Evolutionary conservation across 2,113 vertebrate species (phyloP).

Genomic region (Dryoscopus gambensis): DNA sequence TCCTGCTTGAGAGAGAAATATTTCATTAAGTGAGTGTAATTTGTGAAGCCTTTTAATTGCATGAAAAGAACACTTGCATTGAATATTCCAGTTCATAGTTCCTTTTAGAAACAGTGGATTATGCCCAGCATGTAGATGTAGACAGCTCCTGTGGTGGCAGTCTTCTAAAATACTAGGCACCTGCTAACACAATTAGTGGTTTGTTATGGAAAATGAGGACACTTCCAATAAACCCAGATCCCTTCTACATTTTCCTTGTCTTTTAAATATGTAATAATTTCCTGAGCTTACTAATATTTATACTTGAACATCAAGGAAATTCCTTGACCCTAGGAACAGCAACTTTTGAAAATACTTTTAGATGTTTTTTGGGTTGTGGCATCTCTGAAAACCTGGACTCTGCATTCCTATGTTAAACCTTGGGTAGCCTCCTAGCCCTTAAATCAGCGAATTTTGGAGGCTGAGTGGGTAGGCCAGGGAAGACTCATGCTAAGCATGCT

Average conservation of each 20-base stretch:
- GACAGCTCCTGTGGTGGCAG: neutral
- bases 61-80: neutral
- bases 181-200: neutral
- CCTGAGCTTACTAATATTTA: neutral
- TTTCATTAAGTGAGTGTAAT: neutral
- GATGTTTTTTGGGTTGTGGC: neutral
- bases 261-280: neutral
- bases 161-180: neutral
- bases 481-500: neutral
- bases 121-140: neutral
- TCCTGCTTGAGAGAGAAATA: neutral
- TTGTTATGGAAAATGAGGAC: neutral
- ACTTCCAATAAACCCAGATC: neutral
- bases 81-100: neutral
- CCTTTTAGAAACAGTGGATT: neutral
- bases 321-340: neutral
- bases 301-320: neutral
- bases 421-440: neutral
- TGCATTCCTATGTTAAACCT: neutral
- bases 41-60: neutral
- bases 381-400: neutral
- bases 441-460: neutral
- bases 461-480: neutral
- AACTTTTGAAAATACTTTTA: neutral
- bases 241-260: neutral